Evolutionary conservation across 2,888 invertebrate genomes (phyloP), one percentile per base, ranked within the genome.

Genomic region (Pharmacophagus antenor): DNA sequence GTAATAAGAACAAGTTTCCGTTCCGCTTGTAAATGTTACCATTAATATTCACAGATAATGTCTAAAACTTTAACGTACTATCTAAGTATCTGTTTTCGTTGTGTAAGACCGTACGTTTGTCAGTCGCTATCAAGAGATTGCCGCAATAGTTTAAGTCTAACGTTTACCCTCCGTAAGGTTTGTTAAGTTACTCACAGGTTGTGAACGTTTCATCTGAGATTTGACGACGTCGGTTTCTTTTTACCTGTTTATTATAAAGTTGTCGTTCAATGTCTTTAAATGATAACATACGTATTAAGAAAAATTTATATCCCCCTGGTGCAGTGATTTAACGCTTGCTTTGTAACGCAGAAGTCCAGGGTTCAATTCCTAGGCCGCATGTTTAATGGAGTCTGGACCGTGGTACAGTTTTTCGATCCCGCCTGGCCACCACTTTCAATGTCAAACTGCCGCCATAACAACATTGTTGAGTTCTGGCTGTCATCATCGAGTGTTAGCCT

Each of bases 171-270:
- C 57, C 62, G 53, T 63, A 64, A 63, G 63, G 63, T 63, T 65
- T 62, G 66, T 66, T 66, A 67, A 63, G 61, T 64, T 59, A 64
- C 64, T 64, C 62, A 63, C 65, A 65, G 66, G 61, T 63, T 62
- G 64, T 61, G 61, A 63, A 63, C 61, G 63, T 65, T 65, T 65
- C 17, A 57, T 57, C 31, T 51, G 21, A 41, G 21, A 48, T 56
- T 41, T 37, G 21, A 48, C 7, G n/a, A 37, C n/a, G 0, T n/a
- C 7, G n/a, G n/a, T n/a, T n/a, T n/a, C n/a, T n/a, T 18, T 4
- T 2, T 18, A 42, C 42, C 18, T 44, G 5, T 6, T 5, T 18
- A 15, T 44, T 44, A 18, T 18, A 44, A n/a, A 15, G n/a, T 3
- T 15, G 15, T 8, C n/a, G 0, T 37, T 37, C n/a, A 18, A n/a